Evolutionary conservation across 2,797 vertebrate species (phyloP).

Genomic region (Fistularia commersonii): DNA sequence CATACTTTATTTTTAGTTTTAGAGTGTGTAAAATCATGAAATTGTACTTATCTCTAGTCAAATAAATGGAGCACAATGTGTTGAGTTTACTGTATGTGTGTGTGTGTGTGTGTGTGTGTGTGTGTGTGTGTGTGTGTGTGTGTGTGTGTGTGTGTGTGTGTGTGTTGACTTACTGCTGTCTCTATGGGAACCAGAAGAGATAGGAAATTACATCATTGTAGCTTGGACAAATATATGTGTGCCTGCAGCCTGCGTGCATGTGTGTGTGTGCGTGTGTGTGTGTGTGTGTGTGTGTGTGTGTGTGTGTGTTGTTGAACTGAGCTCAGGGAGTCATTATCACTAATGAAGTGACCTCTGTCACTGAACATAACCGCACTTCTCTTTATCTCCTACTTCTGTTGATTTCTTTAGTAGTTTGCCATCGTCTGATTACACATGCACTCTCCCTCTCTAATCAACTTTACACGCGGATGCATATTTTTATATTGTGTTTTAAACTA

Average conservation of each 20-base stretch:
- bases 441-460: no score
- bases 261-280: constrained; percentile 23
- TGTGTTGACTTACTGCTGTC: constrained; percentile 68
- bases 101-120: constrained; percentile 12
- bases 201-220: constrained; percentile 62
- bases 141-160: background rate
- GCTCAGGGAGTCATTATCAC: constrained; percentile 58
- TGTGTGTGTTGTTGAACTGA: constrained; percentile 34
- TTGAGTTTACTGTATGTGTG: background rate
- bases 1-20: no score
- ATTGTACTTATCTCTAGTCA: background rate
- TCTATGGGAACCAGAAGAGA: constrained; percentile 73
- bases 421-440: background rate
- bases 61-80: background rate
- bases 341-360: constrained; percentile 64
- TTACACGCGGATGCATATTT: no score
- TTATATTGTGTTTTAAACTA: no score
- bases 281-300: constrained; percentile 21
- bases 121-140: background rate
- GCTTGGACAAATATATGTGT: constrained; percentile 13
- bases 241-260: background rate
- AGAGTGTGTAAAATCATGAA: background rate
- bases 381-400: constrained; percentile 6
- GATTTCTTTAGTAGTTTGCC: constrained; percentile 1
- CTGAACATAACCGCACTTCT: constrained; percentile 6